These are phyloP conservation scores for Mobula hypostoma DNA, from an alignment of 2,113 vertebrate genomes.

Conservation along the genomic window DNA sequence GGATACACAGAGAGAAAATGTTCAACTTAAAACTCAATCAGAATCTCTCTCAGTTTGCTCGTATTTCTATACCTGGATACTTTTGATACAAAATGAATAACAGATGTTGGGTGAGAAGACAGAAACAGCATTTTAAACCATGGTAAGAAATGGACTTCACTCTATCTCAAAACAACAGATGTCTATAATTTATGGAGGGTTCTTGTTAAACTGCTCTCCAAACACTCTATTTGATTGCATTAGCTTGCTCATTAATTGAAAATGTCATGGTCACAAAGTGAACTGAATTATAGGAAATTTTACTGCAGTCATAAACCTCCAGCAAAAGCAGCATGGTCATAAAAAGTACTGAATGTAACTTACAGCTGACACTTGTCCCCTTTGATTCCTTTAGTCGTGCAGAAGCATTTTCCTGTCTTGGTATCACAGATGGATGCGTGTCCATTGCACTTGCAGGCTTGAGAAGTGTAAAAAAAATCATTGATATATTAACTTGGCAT, in stretches of 20 bases:
- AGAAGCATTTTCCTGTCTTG: constrained; percentile 91
- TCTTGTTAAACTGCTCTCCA: constrained; percentile 23
- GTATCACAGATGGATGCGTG: constrained; percentile 88
- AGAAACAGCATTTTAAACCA: background rate
- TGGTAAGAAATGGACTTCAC: background rate
- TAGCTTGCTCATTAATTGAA: constrained; percentile 35
- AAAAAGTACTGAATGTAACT: constrained; percentile 53
- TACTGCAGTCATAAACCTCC: background rate
- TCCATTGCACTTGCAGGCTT: constrained; percentile 95
- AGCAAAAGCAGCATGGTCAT: background rate
- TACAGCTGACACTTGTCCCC: constrained; percentile 94
- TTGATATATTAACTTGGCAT: too few relatives aligned
- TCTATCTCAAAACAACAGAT: constrained; percentile 23
- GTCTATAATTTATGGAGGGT: background rate
- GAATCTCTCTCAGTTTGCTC: background rate
- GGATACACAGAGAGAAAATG: background rate
- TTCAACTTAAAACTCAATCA: background rate
- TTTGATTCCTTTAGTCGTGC: constrained; percentile 97
- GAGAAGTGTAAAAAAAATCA: background rate
- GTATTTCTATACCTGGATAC: background rate
- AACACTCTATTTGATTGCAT: constrained; percentile 13
- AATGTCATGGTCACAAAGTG: constrained; percentile 27
- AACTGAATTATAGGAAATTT: constrained; percentile 28
- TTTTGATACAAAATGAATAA: background rate
- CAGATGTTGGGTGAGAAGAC: background rate